Conservation (phyloP, 2,888 invertebrate genomes). For the Himalopsyche anomala region DNA sequence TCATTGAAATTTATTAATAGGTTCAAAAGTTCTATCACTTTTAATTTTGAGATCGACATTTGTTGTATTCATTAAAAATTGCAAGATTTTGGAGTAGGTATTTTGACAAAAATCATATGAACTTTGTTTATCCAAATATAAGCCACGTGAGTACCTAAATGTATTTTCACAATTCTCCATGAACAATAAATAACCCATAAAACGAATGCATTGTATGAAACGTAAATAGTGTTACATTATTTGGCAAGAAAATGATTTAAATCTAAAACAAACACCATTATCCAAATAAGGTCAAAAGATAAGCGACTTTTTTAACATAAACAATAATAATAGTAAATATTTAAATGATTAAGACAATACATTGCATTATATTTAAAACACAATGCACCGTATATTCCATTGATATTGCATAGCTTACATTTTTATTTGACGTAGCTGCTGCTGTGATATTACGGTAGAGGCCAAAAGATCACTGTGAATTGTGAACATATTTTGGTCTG, state of each 20-base stretch:
- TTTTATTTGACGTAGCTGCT: not conserved
- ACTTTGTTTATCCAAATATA: too few relatives aligned
- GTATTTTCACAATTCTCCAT: not conserved
- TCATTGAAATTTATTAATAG: too few relatives aligned
- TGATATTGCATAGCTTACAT: not conserved
- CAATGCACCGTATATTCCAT: not conserved
- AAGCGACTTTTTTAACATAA: conserved; percentile 22
- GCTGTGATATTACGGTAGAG: not conserved
- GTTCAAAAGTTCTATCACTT: too few relatives aligned
- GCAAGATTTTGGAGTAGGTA: too few relatives aligned
- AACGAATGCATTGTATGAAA: not conserved
- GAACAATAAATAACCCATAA: conserved; percentile 37
- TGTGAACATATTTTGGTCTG: not conserved
- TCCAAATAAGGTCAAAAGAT: conserved; percentile 5
- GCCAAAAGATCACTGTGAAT: too few relatives aligned
- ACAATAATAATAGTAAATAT: conserved; percentile 18
- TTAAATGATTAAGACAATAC: conserved; percentile 38
- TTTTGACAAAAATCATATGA: too few relatives aligned
- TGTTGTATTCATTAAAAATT: too few relatives aligned
- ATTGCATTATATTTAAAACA: not conserved
- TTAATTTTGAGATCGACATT: too few relatives aligned
- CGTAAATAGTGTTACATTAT: not conserved
- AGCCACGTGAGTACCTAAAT: not conserved
- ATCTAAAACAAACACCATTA: conserved; percentile 7
- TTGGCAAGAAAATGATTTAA: conserved; percentile 18